Base-by-base conservation (phyloP, 2,888 invertebrate species). In the Cartodere bifasciata region DNA sequence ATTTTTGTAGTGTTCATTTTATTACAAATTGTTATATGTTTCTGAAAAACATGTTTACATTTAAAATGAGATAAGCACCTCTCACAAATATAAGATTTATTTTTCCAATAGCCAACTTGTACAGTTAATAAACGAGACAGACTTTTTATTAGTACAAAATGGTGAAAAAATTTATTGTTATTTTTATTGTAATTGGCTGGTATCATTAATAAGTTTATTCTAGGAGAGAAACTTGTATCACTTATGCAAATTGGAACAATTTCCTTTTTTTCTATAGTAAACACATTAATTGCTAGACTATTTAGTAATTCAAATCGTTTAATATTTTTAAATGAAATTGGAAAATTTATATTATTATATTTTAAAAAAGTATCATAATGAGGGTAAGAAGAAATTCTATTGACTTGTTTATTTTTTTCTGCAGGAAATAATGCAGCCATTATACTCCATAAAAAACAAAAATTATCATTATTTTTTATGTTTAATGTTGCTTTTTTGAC, bases 371-470 rank as follows among this genome's bases (percentile, higher is more conserved):
- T 23, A 23, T 9, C 12, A 12, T 11, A 23, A 23, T 23, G 23
- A 12, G 23, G n/a, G 4, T 5, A 5, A 12, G n/a, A 23, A 9
- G 23, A 23, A 23, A 23, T n/a, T n/a, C n/a, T n/a, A n/a, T n/a
- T n/a, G 23, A 5, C 23, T 10, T 23, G 5, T 6, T 5, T 10
- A 5, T 11, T 23, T 23, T 23, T 23, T 4, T 11, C 12, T 4
- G n/a, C 23, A 26, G 26, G 26, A 24, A 12, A 27, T 21, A 23
- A 4, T 9, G 14, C 42, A 20, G 43, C 37, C n/a, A 38, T 27
- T 3, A 43, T 28, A 16, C 35, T 28, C 40, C 39, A 43, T 12
- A 42, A 23, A 34, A 43, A 45, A 31, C 41, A 47, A 15, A 27
- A 37, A 5, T 35, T 2, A 23, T 44, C 42, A 4, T 36, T 32